Percentiles rank a stretch among this genome's conserved stretches.
These are phyloP conservation scores for Acanthoscelides obtectus DNA, from an alignment of 2,888 invertebrate genomes.

Conservation along the genomic window DNA sequence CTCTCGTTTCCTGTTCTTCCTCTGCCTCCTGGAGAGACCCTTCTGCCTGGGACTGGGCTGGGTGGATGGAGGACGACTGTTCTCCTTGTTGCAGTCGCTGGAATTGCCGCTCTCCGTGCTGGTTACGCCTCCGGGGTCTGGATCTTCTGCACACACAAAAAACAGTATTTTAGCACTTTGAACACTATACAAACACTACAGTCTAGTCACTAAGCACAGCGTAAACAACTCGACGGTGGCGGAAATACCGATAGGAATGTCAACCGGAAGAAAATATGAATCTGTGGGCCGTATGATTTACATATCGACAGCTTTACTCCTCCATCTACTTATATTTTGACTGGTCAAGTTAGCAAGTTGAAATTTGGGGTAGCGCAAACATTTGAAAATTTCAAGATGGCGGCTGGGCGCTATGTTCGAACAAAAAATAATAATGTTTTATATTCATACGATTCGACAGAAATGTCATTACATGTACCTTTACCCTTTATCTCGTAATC, in stretches of 20 bases:
- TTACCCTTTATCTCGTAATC: no score
- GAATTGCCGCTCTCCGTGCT: constrained; percentile 34
- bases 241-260: background rate
- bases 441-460: no score
- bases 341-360: no score
- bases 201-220: background rate
- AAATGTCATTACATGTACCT: no score
- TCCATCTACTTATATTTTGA: no score
- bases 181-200: background rate
- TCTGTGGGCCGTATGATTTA: no score
- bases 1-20: constrained; percentile 47
- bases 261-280: no score
- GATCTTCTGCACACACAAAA: constrained; percentile 44
- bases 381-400: no score
- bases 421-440: no score
- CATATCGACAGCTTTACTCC: no score
- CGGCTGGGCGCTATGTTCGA: no score
- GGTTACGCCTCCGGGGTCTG: constrained; percentile 43
- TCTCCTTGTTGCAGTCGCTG: constrained; percentile 35
- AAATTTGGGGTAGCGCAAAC: no score
- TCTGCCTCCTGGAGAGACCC: constrained; percentile 52
- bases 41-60: constrained; percentile 47
- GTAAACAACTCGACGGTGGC: background rate
- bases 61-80: constrained; percentile 47
- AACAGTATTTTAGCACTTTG: constrained; percentile 24